Evolutionary conservation across 2,113 vertebrate species (phyloP), one percentile per base, ranked within the genome.

Genomic region (Onychorhynchus coronatus): DNA sequence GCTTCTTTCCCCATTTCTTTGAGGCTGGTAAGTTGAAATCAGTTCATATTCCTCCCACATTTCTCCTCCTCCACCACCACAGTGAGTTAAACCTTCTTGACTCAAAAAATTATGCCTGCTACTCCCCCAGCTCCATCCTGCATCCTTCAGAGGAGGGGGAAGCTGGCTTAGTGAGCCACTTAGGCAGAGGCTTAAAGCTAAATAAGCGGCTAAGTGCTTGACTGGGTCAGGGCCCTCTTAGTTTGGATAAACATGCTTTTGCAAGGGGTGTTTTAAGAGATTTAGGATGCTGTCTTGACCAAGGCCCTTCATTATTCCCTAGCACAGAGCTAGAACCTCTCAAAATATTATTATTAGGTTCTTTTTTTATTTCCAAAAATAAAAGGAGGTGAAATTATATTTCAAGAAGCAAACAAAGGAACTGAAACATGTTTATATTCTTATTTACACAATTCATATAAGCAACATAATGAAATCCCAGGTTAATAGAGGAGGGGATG

Each of bases 41-140:
- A 79, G 91, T 91, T 91, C 92, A 93, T 52, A 93, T 93, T 75
- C 92, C 87, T 95, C 93, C 96, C 83, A 94, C 86, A 30, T 78
- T 89, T 94, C 62, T 91, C 81, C 66, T 94, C 91, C 95, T 88
- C 87, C 71, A 12, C 55, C 27, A 55, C 33, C 63, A 65, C 5
- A 0, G 16, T 76, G 76, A 8, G 2, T 84, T 94, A 95, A 95
- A 89, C 37, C 58, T 94, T 65, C 68, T 73, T 85, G 58, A 81
- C 68, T 92, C 56, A 61, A 94, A 93, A 89, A 79, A 65, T 30
- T 12, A 35, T 85, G 71, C 88, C 41, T 70, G 62, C 35, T 75
- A 62, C 74, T 89, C 71, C 74, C 58, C 72, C 76, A 1, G 56
- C 56, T 86, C 68, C 47, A 63, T 94, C 39, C 50, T 50, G 72